Percentiles rank a stretch among this genome's conserved stretches.
Conservation (phyloP, 92 coral and sea anemone species). For the Epizoanthus stellaris region DNA sequence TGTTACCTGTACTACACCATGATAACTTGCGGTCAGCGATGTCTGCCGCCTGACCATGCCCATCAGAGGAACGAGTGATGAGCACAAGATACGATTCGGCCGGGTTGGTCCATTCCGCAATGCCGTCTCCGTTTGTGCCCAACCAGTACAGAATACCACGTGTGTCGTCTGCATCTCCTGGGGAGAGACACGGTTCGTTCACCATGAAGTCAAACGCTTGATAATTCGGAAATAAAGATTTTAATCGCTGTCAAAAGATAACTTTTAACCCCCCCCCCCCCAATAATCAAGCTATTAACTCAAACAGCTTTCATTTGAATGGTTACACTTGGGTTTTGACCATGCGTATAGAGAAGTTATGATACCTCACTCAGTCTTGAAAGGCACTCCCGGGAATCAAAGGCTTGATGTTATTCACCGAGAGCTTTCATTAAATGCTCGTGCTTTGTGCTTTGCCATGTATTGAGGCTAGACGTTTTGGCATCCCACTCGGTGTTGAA, state of each 20-base stretch:
- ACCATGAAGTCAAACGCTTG: neutral
- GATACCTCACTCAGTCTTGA: too few species aligned
- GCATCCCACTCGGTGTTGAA: too few species aligned
- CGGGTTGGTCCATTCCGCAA: constrained; percentile 74
- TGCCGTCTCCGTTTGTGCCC: constrained; percentile 64
- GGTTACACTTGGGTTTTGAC: too few species aligned
- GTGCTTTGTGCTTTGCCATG: too few species aligned
- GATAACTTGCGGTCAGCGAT: constrained; percentile 73
- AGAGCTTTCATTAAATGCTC: too few species aligned
- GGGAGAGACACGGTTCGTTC: neutral
- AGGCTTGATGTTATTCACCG: too few species aligned
- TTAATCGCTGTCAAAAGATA: neutral
- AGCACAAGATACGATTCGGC: constrained; percentile 65
- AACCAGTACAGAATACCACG: constrained; percentile 85
- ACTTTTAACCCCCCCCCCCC: too few species aligned
- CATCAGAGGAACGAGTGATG: constrained; percentile 80
- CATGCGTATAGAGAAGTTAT: too few species aligned
- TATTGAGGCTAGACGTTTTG: too few species aligned
- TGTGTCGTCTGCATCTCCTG: constrained; percentile 61
- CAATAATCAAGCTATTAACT: too few species aligned
- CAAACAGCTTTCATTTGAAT: too few species aligned
- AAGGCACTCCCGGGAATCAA: too few species aligned
- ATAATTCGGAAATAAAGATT: neutral
- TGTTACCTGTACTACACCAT: constrained; percentile 82
- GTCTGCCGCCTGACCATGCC: constrained; percentile 79